Conservation (phyloP, 2,797 vertebrate species). For the Dallia pectoralis region DNA sequence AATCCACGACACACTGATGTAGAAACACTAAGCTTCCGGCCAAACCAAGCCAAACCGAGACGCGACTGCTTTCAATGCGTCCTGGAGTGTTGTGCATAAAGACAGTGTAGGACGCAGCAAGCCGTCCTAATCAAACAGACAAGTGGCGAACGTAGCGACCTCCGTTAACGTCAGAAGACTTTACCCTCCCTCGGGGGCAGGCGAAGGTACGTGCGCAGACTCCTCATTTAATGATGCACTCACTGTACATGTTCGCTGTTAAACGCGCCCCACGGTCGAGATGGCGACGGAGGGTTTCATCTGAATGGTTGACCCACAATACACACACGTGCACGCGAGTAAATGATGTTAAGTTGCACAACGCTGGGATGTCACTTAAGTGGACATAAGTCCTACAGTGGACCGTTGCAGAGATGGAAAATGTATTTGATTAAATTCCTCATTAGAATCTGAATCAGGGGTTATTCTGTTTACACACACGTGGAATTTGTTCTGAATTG, state of each 20-base stretch:
- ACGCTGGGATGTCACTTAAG: too few relatives aligned
- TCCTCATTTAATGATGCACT: constrained; percentile 25
- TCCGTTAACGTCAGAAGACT: constrained; percentile 41
- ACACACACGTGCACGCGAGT: too few relatives aligned
- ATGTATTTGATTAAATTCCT: constrained; percentile 19
- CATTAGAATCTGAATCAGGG: too few relatives aligned
- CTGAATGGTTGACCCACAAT: too few relatives aligned
- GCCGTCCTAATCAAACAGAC: neutral
- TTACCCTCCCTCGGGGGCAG: constrained; percentile 23
- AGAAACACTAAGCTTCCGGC: neutral
- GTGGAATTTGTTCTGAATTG: too few relatives aligned
- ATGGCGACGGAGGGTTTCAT: too few relatives aligned
- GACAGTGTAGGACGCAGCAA: neutral
- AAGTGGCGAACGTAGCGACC: constrained; percentile 10
- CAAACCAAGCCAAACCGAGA: constrained; percentile 23
- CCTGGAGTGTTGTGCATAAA: constrained; percentile 14
- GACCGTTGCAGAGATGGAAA: neutral
- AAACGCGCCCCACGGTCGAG: neutral
- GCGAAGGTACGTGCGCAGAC: constrained; percentile 34
- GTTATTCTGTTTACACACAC: too few relatives aligned
- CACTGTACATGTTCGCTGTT: neutral
- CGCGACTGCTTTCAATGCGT: constrained; percentile 15
- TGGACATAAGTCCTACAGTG: neutral
- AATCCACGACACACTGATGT: constrained; percentile 19
- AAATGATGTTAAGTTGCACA: too few relatives aligned